These are phyloP conservation scores for Chinchilla lanigera DNA, from an alignment of 2,113 vertebrate genomes.

Conservation along the genomic window DNA sequence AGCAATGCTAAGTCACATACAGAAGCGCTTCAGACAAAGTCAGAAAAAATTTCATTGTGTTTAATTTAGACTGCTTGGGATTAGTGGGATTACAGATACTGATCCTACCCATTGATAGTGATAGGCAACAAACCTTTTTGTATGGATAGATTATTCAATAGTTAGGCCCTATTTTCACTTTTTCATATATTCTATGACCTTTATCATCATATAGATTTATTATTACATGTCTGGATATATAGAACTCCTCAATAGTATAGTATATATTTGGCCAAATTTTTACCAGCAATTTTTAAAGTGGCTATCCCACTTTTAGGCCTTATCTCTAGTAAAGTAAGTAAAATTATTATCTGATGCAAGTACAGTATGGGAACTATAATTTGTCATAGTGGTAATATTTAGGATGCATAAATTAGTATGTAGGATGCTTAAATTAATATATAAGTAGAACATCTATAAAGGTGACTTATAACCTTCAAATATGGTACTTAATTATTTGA, in stretches of 20 bases:
- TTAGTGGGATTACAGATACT: not conserved
- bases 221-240: not conserved
- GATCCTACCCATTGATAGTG: not conserved
- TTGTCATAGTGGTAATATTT: slow-evolving; percentile 18
- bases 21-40: not conserved
- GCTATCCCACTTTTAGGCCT: not conserved
- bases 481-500: not conserved
- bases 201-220: not conserved
- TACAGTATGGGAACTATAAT: not conserved
- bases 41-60: slow-evolving; percentile 3
- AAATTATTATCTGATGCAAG: slow-evolving; percentile 4
- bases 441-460: slow-evolving; percentile 35
- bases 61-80: slow-evolving; percentile 35
- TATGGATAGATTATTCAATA: slow-evolving; percentile 33
- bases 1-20: slow-evolving; percentile 19
- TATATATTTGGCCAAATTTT: slow-evolving; percentile 6
- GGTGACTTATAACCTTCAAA: slow-evolving; percentile 5
- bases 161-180: slow-evolving; percentile 28
- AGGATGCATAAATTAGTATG: slow-evolving; percentile 2
- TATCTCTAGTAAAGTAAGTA: slow-evolving; percentile 36
- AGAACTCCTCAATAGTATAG: not conserved
- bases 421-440: slow-evolving; percentile 23
- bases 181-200: not conserved
- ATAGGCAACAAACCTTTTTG: not conserved
- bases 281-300: slow-evolving; percentile 23